phyloP scores from a whole-genome alignment of 2,797 vertebrate genomes.

The Lagodon rhomboides region DNA sequence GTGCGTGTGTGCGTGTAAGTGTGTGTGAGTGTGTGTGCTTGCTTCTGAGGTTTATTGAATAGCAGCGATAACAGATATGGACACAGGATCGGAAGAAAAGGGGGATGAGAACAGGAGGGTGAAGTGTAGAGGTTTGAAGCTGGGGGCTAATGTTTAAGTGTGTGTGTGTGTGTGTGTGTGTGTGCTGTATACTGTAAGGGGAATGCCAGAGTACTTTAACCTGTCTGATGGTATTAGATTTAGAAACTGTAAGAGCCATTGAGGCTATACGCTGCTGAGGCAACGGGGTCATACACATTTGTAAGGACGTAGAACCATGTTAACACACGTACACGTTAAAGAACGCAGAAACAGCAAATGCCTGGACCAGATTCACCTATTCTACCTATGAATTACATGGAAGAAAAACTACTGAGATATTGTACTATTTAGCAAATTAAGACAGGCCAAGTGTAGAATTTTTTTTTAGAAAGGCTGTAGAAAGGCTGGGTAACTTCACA shows the following conservation, averaged over 20 bases:
- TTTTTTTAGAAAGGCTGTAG: too few species aligned
- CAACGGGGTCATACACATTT: not conserved
- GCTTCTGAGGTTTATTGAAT: constrained; percentile 39
- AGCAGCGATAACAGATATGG: constrained; percentile 33
- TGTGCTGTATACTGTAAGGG: not conserved
- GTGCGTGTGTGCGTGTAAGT: constrained; percentile 9
- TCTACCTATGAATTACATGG: too few species aligned
- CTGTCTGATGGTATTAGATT: constrained; percentile 27
- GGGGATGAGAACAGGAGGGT: constrained; percentile 10
- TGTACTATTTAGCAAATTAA: too few species aligned
- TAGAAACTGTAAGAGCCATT: constrained; percentile 21
- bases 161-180: constrained; percentile 7
- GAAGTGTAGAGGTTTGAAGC: constrained; percentile 23
- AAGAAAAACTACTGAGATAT: too few species aligned
- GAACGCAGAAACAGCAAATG: not conserved
- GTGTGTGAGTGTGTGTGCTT: constrained; percentile 9
- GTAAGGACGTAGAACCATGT: not conserved
- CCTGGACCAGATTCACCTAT: not conserved
- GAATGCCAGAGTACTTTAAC: constrained; percentile 4
- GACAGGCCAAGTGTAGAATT: not conserved
- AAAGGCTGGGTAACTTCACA: not conserved
- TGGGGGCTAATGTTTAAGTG: constrained; percentile 9
- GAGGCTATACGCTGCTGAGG: not conserved
- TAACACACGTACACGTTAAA: not conserved
- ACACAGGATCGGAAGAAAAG: constrained; percentile 23